A percentile compares a stretch with the other conserved stretches of the same genome.
These are phyloP conservation scores for Mormyrus iriodes DNA, from an alignment of 2,113 vertebrate genomes.

Conservation along the genomic window DNA sequence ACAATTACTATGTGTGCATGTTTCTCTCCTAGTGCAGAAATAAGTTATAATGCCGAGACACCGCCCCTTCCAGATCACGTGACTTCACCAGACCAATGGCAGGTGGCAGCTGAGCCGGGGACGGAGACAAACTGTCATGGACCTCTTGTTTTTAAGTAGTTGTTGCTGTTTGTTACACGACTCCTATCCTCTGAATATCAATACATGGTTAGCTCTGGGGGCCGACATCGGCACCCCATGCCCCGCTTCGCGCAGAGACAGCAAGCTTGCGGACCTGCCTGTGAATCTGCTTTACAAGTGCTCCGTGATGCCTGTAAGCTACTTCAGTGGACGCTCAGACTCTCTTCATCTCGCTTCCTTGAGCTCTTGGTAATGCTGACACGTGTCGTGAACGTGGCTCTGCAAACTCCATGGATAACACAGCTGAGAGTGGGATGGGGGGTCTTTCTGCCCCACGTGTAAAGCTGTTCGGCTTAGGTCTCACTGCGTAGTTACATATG, in stretches of 20 bases:
- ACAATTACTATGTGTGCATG: conserved; percentile 33
- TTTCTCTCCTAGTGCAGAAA: conserved; percentile 13
- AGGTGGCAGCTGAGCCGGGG: neutral
- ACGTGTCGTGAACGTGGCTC: conserved; percentile 12
- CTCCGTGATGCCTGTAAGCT: neutral
- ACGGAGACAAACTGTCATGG: neutral
- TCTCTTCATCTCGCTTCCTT: neutral
- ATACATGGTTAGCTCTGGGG: neutral
- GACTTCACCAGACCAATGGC: conserved; percentile 3
- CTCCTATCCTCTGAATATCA: neutral
- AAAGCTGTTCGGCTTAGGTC: neutral
- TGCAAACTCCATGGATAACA: conserved; percentile 1
- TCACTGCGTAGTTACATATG: neutral
- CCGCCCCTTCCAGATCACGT: neutral
- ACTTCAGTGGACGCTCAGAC: neutral
- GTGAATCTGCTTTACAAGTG: conserved; percentile 9
- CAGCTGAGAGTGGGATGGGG: neutral
- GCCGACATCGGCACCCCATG: neutral
- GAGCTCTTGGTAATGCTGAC: conserved; percentile 7
- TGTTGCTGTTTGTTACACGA: neutral
- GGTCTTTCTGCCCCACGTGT: neutral
- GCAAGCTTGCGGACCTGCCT: no score
- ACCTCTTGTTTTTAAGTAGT: neutral
- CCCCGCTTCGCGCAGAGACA: neutral
- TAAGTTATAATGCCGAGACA: neutral